Evolutionary conservation across 2,888 invertebrate species (phyloP).

Genomic region (Lepidocyrtinus sp.): DNA sequence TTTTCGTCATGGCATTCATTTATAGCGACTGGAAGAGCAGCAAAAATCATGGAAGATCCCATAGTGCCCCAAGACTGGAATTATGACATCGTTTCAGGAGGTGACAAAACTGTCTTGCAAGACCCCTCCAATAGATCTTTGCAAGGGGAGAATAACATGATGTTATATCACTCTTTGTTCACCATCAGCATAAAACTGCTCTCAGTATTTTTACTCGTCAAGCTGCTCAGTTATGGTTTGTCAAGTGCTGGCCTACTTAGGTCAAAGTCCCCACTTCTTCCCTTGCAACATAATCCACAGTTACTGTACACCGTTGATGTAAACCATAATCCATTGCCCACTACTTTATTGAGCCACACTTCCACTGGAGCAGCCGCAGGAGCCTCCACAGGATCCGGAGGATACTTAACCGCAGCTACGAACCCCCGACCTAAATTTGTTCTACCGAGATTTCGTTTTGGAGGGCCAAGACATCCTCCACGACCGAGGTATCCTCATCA

Average conservation of each 20-base stretch:
- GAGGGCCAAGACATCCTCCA: conserved; percentile 32
- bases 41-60: conserved; percentile 33
- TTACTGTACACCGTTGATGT: neutral
- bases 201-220: conserved; percentile 11
- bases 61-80: neutral
- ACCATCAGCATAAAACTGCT: conserved; percentile 28
- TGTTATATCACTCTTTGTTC: conserved; percentile 37
- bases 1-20: neutral
- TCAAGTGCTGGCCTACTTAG: conserved; percentile 6
- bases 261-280: conserved; percentile 2
- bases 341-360: neutral
- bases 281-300: neutral
- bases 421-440: conserved; percentile 16
- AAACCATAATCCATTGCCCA: conserved; percentile 26
- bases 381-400: neutral
- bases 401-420: neutral
- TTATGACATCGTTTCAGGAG: neutral
- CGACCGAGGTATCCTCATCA: neutral
- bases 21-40: conserved; percentile 22
- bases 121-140: conserved; percentile 23
- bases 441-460: conserved; percentile 31
- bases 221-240: conserved; percentile 1
- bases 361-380: conserved; percentile 5
- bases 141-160: conserved; percentile 29
- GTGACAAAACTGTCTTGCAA: conserved; percentile 8